A percentile compares a stretch with the other conserved stretches of the same genome.
phyloP scores from a whole-genome alignment of 1,140 invertebrate genomes.

The Pararge aegeria region DNA sequence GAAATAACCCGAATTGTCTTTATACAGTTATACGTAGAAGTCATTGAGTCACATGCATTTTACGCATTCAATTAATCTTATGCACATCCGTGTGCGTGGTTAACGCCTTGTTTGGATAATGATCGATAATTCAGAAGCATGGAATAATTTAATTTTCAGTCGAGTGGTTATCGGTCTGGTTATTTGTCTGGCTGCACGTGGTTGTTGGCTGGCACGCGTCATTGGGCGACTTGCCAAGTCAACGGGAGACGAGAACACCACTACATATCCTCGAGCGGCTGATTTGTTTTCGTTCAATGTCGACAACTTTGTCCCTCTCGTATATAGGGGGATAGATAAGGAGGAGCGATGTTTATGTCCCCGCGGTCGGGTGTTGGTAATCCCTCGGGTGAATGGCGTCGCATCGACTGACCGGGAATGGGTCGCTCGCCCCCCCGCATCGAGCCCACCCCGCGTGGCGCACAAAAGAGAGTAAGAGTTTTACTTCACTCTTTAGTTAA shows the following conservation, averaged over 20 bases:
- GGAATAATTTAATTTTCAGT: conserved; percentile 7
- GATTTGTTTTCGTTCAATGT: conserved; percentile 35
- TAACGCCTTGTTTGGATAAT: conserved; percentile 6
- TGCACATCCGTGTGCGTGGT: not conserved
- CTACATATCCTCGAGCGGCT: conserved; percentile 23
- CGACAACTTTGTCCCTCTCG: conserved; percentile 32
- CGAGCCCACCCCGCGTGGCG: conserved; percentile 26
- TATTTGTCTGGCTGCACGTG: conserved; percentile 34
- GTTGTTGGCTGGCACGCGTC: conserved; percentile 35
- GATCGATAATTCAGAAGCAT: conserved; percentile 16
- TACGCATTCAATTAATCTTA: not conserved
- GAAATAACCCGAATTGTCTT: too few species aligned
- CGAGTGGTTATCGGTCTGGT: conserved; percentile 5
- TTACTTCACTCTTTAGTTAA: conserved; percentile 9
- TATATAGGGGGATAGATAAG: conserved; percentile 22
- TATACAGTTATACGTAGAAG: conserved; percentile 2
- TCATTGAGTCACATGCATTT: conserved; percentile 15
- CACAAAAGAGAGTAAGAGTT: conserved; percentile 23
- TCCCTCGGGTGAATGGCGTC: conserved; percentile 40
- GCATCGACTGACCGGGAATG: conserved; percentile 37
- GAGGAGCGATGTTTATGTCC: conserved; percentile 28
- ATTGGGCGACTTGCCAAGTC: conserved; percentile 47
- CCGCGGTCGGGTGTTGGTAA: conserved; percentile 33
- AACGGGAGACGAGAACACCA: conserved; percentile 36
- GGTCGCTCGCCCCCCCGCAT: conserved; percentile 26